A percentile compares a stretch with the other conserved stretches of the same genome.
Evolutionary conservation across 2,888 invertebrate species (phyloP).

Genomic region (Neuroscelio doddi): DNA sequence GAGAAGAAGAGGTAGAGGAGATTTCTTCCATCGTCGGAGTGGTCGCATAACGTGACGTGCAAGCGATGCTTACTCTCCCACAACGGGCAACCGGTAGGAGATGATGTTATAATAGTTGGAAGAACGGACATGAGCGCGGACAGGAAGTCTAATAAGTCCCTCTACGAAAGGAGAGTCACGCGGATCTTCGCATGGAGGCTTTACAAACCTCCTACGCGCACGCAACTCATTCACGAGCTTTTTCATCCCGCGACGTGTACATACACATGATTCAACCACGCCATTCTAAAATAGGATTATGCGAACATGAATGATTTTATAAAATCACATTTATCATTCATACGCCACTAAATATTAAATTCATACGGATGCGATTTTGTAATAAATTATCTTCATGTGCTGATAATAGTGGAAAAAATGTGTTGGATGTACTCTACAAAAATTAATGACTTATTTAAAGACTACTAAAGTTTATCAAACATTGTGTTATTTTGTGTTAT

Average conservation of each 20-base stretch:
- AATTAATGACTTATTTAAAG: no score
- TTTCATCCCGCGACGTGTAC: conserved; percentile 30
- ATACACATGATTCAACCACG: conserved; percentile 2
- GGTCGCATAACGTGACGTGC: conserved; percentile 60
- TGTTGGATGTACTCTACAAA: no score
- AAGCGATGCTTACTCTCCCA: conserved; percentile 71
- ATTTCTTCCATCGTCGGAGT: conserved; percentile 42
- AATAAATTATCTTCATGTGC: no score
- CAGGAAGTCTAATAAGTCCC: conserved; percentile 66
- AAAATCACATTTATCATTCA: conserved; percentile 13
- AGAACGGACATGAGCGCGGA: conserved; percentile 68
- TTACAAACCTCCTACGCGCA: conserved; percentile 67
- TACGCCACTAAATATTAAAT: background rate
- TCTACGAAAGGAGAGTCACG: conserved; percentile 61
- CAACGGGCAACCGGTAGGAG: conserved; percentile 67
- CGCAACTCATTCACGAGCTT: conserved; percentile 60
- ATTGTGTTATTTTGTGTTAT: no score
- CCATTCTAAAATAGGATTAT: conserved; percentile 10
- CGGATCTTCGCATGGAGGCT: conserved; percentile 71
- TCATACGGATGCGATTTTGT: no score
- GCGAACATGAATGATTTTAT: conserved; percentile 31
- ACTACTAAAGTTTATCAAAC: no score
- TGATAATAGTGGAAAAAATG: no score
- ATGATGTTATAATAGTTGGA: conserved; percentile 70
- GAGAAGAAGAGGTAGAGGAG: conserved; percentile 22